Base-by-base conservation (phyloP, 92 coral and sea anemone genomes). In the Epizoanthus illoricatus region DNA sequence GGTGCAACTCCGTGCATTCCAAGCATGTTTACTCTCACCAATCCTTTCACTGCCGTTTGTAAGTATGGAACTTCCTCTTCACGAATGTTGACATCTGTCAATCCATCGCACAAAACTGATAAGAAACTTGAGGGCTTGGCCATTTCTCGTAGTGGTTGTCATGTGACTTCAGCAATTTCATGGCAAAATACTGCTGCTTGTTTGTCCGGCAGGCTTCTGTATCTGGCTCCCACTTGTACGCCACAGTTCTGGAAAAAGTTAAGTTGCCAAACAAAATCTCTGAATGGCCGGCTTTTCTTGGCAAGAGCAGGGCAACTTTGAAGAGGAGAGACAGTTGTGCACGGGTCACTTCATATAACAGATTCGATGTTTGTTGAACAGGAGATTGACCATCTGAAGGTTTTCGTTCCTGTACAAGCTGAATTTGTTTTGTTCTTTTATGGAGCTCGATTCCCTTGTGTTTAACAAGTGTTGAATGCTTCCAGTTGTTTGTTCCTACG, bases 271-370 rank as follows among this genome's bases (percentile, higher is more conserved):
- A 73, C 79, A 52, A 42, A 83, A 69, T 84, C 87, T 28, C 13
- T 83, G 84, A 87, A 87, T 74, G 85, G 90, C 15, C 87, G 15
- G 56, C 79, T 84, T 80, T 74, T 84, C 81, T 75, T 87, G 41
- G 87, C 90, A 61, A 87, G 45, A 54, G 81, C 73, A 56, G 90
- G 13, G 84, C 80, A 12, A 85, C 75, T 72, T 80, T 73, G 42
- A 81, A 86, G 76, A 72, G 76, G 41, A 20, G 76, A 72, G 62
- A 72, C 76, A 72, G 76, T 54, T 72, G 76, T 52, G 10, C 55
- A 72, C 76, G 61, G 61, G 76, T 63, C 76, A n/a, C 76, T 18
- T 47, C 76, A 2, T 47, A 23, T 72, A 49, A 54, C 76, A 47
- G 6, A 47, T 45, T 72, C n/a, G 76, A 72, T 47, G 76, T 62